These are phyloP conservation scores for Machimus rusticus DNA, from an alignment of 2,888 invertebrate species.

Conservation along the genomic window DNA sequence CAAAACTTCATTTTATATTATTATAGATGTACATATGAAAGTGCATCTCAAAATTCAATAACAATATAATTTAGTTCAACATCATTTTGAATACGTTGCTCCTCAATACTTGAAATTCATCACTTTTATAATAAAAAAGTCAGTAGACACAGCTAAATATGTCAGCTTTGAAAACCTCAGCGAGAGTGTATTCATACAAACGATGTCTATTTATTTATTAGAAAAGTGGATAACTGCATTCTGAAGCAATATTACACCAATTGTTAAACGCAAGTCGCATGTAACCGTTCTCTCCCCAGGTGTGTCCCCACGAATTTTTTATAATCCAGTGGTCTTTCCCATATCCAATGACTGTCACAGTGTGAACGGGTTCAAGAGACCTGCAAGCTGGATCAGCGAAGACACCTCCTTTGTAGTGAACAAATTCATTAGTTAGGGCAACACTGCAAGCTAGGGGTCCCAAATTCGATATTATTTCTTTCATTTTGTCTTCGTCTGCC, in stretches of 20 bases:
- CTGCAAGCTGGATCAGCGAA: neutral
- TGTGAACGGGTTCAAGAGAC: slow-evolving; percentile 51
- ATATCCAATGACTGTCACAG: slow-evolving; percentile 56
- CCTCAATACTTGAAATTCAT: too few relatives aligned
- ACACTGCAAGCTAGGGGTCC: neutral
- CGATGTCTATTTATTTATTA: neutral
- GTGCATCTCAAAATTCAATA: too few relatives aligned
- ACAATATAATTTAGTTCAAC: too few relatives aligned
- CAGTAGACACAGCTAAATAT: too few relatives aligned
- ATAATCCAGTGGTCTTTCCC: slow-evolving; percentile 57
- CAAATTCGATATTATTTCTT: neutral
- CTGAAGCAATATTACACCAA: neutral
- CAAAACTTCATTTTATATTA: too few relatives aligned
- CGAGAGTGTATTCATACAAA: too few relatives aligned
- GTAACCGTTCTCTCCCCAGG: slow-evolving; percentile 58
- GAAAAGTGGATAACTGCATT: neutral
- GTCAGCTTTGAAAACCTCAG: too few relatives aligned
- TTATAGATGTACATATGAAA: too few relatives aligned
- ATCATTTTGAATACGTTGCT: too few relatives aligned
- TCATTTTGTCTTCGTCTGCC: neutral
- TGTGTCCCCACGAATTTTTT: slow-evolving; percentile 56
- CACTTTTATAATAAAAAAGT: too few relatives aligned
- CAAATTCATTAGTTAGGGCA: slow-evolving; percentile 48
- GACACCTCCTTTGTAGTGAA: neutral
- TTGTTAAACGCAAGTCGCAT: slow-evolving; percentile 53